Conservation (phyloP, 1,140 invertebrate genomes). For the Patella vulgata region DNA sequence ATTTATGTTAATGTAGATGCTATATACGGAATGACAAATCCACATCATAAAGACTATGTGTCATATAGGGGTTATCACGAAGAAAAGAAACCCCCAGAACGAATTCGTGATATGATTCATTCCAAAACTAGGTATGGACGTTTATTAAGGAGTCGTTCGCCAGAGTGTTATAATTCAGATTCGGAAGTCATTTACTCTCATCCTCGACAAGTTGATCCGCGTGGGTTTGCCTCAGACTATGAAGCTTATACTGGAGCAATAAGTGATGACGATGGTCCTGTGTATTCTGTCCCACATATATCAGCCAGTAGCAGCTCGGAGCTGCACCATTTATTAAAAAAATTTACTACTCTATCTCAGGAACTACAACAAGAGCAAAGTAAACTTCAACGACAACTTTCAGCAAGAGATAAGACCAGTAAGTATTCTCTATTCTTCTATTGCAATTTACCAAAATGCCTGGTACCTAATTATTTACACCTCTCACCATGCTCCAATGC, state of each 20-base stretch:
- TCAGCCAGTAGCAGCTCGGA: conserved; percentile 55
- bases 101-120: conserved; percentile 55
- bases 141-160: conserved; percentile 52
- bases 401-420: conserved; percentile 50
- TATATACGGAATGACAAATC: conserved; percentile 18
- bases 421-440: conserved; percentile 20
- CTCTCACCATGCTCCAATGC: conserved; percentile 1
- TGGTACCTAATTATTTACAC: conserved; percentile 21
- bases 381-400: conserved; percentile 64
- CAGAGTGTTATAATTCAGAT: conserved; percentile 76
- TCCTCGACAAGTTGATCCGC: conserved; percentile 70
- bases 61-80: conserved; percentile 36
- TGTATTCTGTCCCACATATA: conserved; percentile 57
- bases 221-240: conserved; percentile 58
- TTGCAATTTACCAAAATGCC: neutral
- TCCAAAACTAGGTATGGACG: conserved; percentile 56
- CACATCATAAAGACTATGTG: conserved; percentile 13
- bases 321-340: conserved; percentile 75
- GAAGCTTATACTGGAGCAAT: conserved; percentile 58
- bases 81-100: conserved; percentile 48
- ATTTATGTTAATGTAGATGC: conserved; percentile 35
- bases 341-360: conserved; percentile 70
- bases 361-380: conserved; percentile 65
- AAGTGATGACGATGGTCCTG: conserved; percentile 57
- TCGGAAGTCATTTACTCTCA: conserved; percentile 75